A percentile compares a stretch with the other conserved stretches of the same genome.
phyloP scores from a whole-genome alignment of 2,797 vertebrate genomes.

The Pantherophis vulpinus region DNA sequence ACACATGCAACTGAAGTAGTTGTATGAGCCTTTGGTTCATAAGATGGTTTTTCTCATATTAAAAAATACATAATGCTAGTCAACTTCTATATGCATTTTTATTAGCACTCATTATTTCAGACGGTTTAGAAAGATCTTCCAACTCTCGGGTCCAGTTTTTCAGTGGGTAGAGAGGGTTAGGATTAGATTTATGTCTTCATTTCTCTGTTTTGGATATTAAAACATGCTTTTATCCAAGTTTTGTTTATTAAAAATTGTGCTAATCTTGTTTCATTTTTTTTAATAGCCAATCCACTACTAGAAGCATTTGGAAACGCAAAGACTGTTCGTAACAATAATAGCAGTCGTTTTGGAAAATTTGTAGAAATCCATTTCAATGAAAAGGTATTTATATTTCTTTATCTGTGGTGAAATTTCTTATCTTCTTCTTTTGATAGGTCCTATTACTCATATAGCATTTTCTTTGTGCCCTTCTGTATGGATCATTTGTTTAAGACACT shows the following conservation, averaged over 20 bases:
- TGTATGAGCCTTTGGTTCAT: neutral
- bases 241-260: neutral
- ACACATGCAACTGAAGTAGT: neutral
- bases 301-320: conserved; percentile 99
- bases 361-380: conserved; percentile 99
- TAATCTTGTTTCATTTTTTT: conserved; percentile 16
- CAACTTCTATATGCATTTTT: neutral
- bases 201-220: neutral
- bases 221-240: neutral
- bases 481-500: neutral
- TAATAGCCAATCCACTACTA: conserved; percentile 90
- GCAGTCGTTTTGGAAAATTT: conserved; percentile 98
- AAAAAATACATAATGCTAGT: neutral
- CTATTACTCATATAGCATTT: neutral
- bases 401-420: neutral
- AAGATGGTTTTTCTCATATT: neutral
- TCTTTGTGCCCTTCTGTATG: neutral
- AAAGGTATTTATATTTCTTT: conserved; percentile 77
- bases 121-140: neutral
- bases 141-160: neutral
- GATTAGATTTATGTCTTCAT: neutral
- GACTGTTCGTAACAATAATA: conserved; percentile 98
- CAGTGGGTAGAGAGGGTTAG: neutral
- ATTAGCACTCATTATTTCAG: neutral
- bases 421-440: neutral